Conservation (phyloP, 2,888 invertebrate species). For the Notocelia uddmanniana region DNA sequence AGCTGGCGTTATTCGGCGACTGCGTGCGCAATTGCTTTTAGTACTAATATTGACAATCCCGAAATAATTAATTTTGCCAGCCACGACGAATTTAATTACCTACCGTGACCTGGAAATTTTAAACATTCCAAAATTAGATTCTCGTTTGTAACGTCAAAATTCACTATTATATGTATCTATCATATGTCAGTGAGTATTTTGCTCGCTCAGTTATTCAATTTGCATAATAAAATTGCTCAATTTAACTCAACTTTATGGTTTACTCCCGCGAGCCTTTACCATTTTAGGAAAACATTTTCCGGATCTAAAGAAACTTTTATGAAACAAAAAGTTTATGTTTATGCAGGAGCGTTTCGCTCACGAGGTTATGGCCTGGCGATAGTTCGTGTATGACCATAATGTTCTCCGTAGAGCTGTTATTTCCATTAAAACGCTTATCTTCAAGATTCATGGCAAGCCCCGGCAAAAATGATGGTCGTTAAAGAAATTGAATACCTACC, state of each 20-base stretch:
- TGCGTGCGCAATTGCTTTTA: background rate
- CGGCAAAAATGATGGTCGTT: constrained; percentile 77
- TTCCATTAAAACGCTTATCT: constrained; percentile 80
- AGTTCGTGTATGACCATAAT: constrained; percentile 72
- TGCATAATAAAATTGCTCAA: constrained; percentile 45
- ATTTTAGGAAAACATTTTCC: constrained; percentile 40
- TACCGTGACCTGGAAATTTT: background rate
- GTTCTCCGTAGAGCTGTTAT: constrained; percentile 69
- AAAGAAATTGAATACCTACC: constrained; percentile 78
- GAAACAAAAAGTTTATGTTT: constrained; percentile 66
- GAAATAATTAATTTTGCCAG: background rate
- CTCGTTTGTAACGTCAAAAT: background rate
- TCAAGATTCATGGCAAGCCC: constrained; percentile 74
- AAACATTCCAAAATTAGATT: background rate
- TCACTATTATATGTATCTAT: constrained; percentile 14
- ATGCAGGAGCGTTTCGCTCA: constrained; percentile 66
- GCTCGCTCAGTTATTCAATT: constrained; percentile 40
- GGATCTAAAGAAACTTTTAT: constrained; percentile 45
- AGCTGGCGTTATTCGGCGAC: background rate
- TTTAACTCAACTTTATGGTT: constrained; percentile 45
- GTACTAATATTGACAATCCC: constrained; percentile 16
- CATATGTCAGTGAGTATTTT: constrained; percentile 32
- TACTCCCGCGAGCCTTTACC: constrained; percentile 34
- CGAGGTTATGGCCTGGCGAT: constrained; percentile 67
- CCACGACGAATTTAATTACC: background rate